These are phyloP conservation scores for Rhodeus uyekii DNA, from an alignment of 2,797 vertebrate genomes.

Conservation along the genomic window DNA sequence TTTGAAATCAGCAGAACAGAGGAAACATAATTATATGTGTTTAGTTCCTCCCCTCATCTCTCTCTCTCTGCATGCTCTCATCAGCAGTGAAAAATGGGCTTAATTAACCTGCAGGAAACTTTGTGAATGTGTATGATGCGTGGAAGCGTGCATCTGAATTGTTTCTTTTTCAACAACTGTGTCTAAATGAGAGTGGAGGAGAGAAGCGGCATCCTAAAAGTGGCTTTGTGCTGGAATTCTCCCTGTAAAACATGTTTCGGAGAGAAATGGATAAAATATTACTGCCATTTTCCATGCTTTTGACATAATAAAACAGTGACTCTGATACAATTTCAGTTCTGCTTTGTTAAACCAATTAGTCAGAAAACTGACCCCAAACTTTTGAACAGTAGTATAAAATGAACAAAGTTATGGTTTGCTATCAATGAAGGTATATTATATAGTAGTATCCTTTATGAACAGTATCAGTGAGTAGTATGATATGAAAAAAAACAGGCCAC, in stretches of 20 bases:
- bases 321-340: not conserved
- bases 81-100: slow-evolving; percentile 70
- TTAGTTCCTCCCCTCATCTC: slow-evolving; percentile 28
- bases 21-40: slow-evolving; percentile 46
- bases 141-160: slow-evolving; percentile 41
- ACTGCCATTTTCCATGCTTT: not conserved
- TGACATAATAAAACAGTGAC: not conserved
- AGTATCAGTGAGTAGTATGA: slow-evolving; percentile 28
- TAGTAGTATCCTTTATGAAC: not conserved
- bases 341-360: not conserved
- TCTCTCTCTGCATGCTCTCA: slow-evolving; percentile 40
- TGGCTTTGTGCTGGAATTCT: not conserved
- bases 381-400: not conserved
- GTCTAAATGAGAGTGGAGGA: slow-evolving; percentile 24
- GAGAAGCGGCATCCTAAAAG: slow-evolving; percentile 1
- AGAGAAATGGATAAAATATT: not conserved
- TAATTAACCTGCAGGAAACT: slow-evolving; percentile 76
- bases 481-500: slow-evolving; percentile 71
- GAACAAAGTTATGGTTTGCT: not conserved
- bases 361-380: not conserved
- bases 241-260: not conserved
- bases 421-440: not conserved
- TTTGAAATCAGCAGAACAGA: slow-evolving; percentile 50
- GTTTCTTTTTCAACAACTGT: slow-evolving; percentile 26
- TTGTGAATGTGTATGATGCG: slow-evolving; percentile 44